These are phyloP conservation scores for Crotalus viridis DNA, from an alignment of 2,113 vertebrate species.

Conservation along the genomic window DNA sequence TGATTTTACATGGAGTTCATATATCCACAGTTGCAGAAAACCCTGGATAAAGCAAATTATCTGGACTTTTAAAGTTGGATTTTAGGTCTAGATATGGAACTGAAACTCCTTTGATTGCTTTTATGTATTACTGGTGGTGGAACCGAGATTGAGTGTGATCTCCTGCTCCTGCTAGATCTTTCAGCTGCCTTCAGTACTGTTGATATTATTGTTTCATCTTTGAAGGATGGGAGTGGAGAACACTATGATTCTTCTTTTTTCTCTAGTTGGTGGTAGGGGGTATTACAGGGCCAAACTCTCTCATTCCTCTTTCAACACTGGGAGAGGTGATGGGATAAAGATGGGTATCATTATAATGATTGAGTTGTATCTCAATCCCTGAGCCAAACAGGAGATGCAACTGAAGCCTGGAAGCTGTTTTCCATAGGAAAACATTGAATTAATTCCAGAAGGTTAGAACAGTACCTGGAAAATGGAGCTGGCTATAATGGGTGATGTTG, in stretches of 20 bases:
- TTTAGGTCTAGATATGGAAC: not conserved
- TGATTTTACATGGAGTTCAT: not conserved
- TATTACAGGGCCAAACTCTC: not conserved
- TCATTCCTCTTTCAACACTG: not conserved
- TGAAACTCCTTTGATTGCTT: not conserved
- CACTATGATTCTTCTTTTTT: not conserved
- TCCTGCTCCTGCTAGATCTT: not conserved
- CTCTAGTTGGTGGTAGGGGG: not conserved
- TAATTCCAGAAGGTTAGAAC: not conserved
- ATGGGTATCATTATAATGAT: not conserved
- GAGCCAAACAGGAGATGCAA: not conserved
- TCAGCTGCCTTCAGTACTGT: not conserved
- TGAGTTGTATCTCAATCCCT: not conserved
- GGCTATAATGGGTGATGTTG: not conserved
- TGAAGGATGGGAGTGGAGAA: not conserved
- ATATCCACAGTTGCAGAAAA: not conserved
- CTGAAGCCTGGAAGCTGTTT: not conserved
- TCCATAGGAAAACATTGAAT: not conserved
- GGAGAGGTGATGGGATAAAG: not conserved
- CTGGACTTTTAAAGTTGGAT: not conserved
- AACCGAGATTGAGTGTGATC: not conserved
- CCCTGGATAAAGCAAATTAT: not conserved
- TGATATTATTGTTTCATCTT: not conserved
- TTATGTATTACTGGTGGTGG: not conserved
- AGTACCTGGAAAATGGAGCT: not conserved